A percentile compares a stretch with the other conserved stretches of the same genome.
These are phyloP conservation scores for Chrysolina americana DNA, from an alignment of 2,888 invertebrate genomes.

Conservation along the genomic window DNA sequence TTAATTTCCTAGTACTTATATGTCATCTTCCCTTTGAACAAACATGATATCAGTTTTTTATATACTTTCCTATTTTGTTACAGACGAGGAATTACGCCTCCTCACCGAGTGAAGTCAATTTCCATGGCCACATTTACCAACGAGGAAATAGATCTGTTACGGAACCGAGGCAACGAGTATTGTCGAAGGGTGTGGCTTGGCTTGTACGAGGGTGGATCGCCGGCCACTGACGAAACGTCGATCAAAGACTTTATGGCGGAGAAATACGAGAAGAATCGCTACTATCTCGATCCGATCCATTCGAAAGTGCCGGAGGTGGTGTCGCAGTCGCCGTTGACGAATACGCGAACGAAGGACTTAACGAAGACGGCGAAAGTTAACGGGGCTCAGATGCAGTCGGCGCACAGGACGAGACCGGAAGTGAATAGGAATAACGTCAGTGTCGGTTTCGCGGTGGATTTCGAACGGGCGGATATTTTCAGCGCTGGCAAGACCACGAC, in stretches of 20 bases:
- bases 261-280: slow-evolving; percentile 93
- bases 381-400: slow-evolving; percentile 50
- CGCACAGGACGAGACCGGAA: slow-evolving; percentile 59
- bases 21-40: not conserved
- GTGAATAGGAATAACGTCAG: slow-evolving; percentile 50
- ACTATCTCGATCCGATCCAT: slow-evolving; percentile 66
- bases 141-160: slow-evolving; percentile 94
- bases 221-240: slow-evolving; percentile 87
- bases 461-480: slow-evolving; percentile 81
- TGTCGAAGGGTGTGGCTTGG: slow-evolving; percentile 95
- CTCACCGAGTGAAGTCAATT: slow-evolving; percentile 98
- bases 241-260: slow-evolving; percentile 94
- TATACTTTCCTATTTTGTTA: slow-evolving; percentile 67
- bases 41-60: not conserved
- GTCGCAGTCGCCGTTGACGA: slow-evolving; percentile 21
- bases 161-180: slow-evolving; percentile 92
- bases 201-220: slow-evolving; percentile 82
- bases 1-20: too few species aligned
- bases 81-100: slow-evolving; percentile 97
- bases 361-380: slow-evolving; percentile 56
- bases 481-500: slow-evolving; percentile 62
- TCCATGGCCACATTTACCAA: slow-evolving; percentile 98
- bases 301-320: slow-evolving; percentile 43
- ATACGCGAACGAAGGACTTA: not conserved
- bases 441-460: slow-evolving; percentile 77